A percentile compares a stretch with the other conserved stretches of the same genome.
phyloP scores from a whole-genome alignment of 2,797 vertebrate species.

The Sebastes alutus region DNA sequence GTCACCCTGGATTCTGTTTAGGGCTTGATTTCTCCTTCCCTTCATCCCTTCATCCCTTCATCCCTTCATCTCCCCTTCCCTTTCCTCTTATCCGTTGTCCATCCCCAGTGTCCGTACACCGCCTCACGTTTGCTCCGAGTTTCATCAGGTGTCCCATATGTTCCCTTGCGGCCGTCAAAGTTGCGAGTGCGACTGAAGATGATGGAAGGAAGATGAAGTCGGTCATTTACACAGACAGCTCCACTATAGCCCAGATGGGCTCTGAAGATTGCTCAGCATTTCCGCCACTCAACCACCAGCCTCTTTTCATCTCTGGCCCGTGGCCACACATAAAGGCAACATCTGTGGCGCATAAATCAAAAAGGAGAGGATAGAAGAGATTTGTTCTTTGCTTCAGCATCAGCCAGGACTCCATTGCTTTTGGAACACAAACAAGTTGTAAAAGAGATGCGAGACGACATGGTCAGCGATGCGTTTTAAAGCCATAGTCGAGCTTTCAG shows the following conservation, averaged over 20 bases:
- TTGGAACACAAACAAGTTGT: constrained; percentile 20
- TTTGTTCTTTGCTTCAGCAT: constrained; percentile 12
- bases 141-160: constrained; percentile 50
- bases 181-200: not conserved
- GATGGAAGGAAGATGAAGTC: constrained; percentile 32
- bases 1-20: constrained; percentile 1
- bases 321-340: constrained; percentile 49
- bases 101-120: not conserved
- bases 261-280: constrained; percentile 54
- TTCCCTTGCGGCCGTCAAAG: constrained; percentile 7
- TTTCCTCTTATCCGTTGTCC: not conserved
- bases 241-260: constrained; percentile 44
- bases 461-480: constrained; percentile 41
- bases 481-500: constrained; percentile 25
- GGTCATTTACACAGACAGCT: constrained; percentile 23
- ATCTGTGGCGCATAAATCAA: constrained; percentile 65
- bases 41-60: not conserved
- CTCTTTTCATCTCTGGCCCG: constrained; percentile 54
- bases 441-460: constrained; percentile 12
- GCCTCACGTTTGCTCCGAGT: constrained; percentile 19
- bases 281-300: constrained; percentile 37
- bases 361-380: not conserved
- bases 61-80: not conserved
- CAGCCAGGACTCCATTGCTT: constrained; percentile 7
- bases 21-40: not conserved